Percentiles rank a stretch among this genome's conserved stretches.
Evolutionary conservation across 1,140 invertebrate genomes (phyloP).

Genomic region (Rhopalosiphum maidis): DNA sequence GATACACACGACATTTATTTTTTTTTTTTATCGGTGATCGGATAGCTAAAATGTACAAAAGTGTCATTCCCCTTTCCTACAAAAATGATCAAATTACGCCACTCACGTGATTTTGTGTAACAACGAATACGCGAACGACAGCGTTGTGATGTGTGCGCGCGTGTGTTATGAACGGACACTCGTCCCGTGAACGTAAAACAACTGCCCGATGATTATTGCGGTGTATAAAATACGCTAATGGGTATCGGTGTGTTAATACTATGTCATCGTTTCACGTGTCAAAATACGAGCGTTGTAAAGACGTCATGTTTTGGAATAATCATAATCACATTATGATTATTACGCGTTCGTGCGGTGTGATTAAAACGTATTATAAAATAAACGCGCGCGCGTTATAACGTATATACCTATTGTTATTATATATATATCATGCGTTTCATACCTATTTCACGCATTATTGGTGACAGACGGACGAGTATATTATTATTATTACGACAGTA

Average conservation of each 20-base stretch:
- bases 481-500: neutral
- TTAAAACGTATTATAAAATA: neutral
- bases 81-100: too few relatives aligned
- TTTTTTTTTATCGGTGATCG: too few relatives aligned
- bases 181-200: neutral
- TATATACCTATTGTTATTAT: neutral
- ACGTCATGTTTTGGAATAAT: neutral
- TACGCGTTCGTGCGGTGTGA: neutral
- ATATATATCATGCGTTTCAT: neutral
- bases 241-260: neutral
- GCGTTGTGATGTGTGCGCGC: neutral
- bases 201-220: neutral
- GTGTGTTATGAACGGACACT: neutral
- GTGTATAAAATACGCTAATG: neutral
- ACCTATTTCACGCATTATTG: neutral
- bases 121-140: neutral
- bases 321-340: neutral
- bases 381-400: neutral
- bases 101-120: neutral
- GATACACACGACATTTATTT: too few relatives aligned
- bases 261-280: slow-evolving; percentile 11
- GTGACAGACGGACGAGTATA: neutral
- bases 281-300: neutral
- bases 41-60: too few relatives aligned
- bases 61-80: too few relatives aligned